phyloP scores from a whole-genome alignment of 2,113 vertebrate species.

The Orcinus orca region DNA sequence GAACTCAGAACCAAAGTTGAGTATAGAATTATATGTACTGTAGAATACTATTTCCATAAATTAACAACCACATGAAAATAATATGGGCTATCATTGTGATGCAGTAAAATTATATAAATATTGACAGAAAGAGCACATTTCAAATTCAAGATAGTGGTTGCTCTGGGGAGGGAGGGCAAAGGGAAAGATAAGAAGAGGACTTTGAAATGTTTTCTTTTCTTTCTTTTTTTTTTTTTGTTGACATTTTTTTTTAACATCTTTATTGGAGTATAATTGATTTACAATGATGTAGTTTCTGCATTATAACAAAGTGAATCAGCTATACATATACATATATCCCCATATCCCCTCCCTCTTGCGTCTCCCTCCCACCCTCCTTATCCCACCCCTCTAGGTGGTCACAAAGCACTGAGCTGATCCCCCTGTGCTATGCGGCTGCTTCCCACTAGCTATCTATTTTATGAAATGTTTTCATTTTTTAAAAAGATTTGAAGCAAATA shows the following conservation, averaged over 20 bases:
- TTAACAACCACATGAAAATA: not conserved
- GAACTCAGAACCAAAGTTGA: not conserved
- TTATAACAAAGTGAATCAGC: no score
- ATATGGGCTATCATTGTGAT: not conserved
- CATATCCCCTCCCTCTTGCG: no score
- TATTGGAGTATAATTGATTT: no score
- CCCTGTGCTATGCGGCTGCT: no score
- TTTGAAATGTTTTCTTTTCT: not conserved
- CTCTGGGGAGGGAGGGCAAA: not conserved
- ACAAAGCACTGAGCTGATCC: no score
- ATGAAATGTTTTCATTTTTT: not conserved
- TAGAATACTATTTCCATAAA: not conserved
- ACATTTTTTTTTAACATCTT: no score
- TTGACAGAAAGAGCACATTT: not conserved
- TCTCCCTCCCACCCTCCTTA: no score
- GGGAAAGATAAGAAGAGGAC: not conserved
- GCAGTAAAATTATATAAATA: not conserved
- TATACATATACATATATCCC: no score
- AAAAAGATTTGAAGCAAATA: slow-evolving; percentile 2
- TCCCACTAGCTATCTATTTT: no score
- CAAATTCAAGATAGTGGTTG: not conserved
- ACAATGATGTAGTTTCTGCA: no score
- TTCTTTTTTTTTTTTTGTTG: no score
- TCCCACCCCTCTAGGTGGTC: no score
- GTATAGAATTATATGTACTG: not conserved